Evolutionary conservation across 2,888 invertebrate genomes (phyloP), one percentile per base, ranked within the genome.

Genomic region (Drosophila diplacantha): DNA sequence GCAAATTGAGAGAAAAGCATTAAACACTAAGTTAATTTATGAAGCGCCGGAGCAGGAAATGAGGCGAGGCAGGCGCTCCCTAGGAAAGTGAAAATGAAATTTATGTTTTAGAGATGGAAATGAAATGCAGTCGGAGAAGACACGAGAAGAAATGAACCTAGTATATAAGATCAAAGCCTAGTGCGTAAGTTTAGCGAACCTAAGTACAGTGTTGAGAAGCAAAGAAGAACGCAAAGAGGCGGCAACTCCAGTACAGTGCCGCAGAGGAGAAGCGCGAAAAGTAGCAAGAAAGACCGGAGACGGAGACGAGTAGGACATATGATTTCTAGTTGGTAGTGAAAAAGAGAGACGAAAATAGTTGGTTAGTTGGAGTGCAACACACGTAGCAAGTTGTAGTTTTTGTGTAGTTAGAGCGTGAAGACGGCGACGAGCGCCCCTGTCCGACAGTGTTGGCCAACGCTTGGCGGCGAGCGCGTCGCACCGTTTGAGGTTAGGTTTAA

Each of bases 91-190:
- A 51, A 67, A 62, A 58, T 38, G 5, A 68, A 62, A 29, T 34
- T 64, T 64, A 51, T 57, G 56, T 61, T 51, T 51, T 65, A 61
- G 64, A 44, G 34, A 56, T 38, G 41, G 50, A 66, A 69, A 61
- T 20, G 58, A 60, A 56, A 16, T 37, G 49, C 49, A 59, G 69
- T 51, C 60, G 50, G 20, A 11, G 56, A 20, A 41, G 46, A 16
- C 20, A 46, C 20, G 29, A 31, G 44, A 31, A 9, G 44, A 46
- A 62, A 37, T 29, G 59, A 68, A 75, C 47, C 59, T 70, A 74
- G 63, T 67, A 58, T 60, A 24, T 78, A 78, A 81, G 78, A 81
- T 78, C 75, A 81, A 77, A 75, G 75, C 69, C 59, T 81, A 81
- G 75, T 37, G 31, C 50, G 55, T 81, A 78, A 77, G 81, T 66